Base-by-base conservation (phyloP, 1,140 invertebrate species). In the Tribolium castaneum region DNA sequence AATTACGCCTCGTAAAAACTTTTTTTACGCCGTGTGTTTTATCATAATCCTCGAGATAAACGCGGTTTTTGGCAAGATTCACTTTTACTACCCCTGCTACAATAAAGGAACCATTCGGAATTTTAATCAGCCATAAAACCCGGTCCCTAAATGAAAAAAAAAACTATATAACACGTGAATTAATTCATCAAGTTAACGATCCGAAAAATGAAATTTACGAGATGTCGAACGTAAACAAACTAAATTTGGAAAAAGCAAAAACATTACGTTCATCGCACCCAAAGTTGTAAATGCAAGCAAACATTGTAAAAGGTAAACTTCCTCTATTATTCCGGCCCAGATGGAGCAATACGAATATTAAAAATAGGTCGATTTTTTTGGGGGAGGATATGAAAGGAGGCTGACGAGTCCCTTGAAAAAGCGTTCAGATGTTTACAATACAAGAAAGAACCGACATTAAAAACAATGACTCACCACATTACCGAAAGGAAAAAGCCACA, bases 211-310 rank as follows among this genome's bases (percentile, higher is more conserved):
- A 54, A 54, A 54, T 54, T 54, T 54, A 54, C 52, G 54, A 59
- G 19, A 22, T 25, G 54, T 59, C 9, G 54, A 59, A 59, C 19
- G 54, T 59, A 59, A 59, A 59, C 25, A 59, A 59, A 59, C 54
- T 25, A 25, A 19, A 59, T 59, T 25, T 25, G 10, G 19, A 59
- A 59, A 59, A 25, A 59, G 19, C 6, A 19, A 1, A 25, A 66
- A 66, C 59, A 66, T n/a, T 30, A 66, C 59, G 59, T 14, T 66
- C 12, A 66, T 34, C 59, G 59, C 16, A 34, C 59, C 19, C 54
- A 19, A 54, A 30, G 52, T 54, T 54, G 54, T 66, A 35, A 66
- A 66, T 66, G 59, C 59, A 66, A 66, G 59, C 59, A 66, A 66
- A 66, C 59, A 66, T 14, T 34, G 59, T 35, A 35, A 35, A 62